Conservation (phyloP, 2,888 invertebrate species). For the Seladonia tumulorum region DNA sequence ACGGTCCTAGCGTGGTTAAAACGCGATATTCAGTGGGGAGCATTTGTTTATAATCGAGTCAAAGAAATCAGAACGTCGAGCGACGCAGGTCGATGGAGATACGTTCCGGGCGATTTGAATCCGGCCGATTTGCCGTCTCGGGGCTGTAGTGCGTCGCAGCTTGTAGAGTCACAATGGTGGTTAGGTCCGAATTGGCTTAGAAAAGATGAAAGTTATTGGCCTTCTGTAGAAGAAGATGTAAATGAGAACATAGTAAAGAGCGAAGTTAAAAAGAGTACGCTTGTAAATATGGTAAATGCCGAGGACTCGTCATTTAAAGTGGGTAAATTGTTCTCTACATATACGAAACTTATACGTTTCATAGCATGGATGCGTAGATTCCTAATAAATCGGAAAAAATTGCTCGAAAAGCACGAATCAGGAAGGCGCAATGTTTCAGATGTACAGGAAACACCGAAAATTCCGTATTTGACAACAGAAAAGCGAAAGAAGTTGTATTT, state of each 20-base stretch:
- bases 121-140: background rate
- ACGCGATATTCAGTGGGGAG: background rate
- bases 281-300: background rate
- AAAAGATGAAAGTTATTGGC: background rate
- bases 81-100: background rate
- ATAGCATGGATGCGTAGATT: background rate
- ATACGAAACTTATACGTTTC: background rate
- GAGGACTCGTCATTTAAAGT: background rate
- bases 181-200: background rate
- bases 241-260: background rate
- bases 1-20: background rate
- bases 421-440: background rate
- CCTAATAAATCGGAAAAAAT: background rate
- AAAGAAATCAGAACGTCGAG: conserved; percentile 1
- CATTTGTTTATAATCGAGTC: background rate
- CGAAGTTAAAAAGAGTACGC: background rate
- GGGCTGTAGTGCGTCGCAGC: background rate
- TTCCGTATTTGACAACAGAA: background rate
- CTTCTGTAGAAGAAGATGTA: background rate
- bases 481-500: background rate
- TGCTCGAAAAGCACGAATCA: background rate
- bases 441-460: background rate
- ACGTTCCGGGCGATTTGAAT: background rate
- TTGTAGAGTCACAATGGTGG: background rate
- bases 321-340: background rate